phyloP scores from a whole-genome alignment of 2,113 vertebrate genomes.

The Cyprinodon brontotheroides region DNA sequence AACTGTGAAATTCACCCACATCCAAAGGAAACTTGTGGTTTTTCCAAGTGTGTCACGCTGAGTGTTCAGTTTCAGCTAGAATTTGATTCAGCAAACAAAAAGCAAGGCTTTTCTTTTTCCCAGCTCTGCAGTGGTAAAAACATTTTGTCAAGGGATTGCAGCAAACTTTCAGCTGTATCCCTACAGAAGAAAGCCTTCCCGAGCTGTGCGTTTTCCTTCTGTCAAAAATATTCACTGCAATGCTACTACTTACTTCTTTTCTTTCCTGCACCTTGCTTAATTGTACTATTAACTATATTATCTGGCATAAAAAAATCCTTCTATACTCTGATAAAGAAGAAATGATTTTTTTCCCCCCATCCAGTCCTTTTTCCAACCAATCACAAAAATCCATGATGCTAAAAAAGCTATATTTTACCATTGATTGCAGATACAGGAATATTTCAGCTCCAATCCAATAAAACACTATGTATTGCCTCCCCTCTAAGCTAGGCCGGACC shows the following conservation, averaged over 20 bases:
- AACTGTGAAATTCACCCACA: conserved; percentile 2
- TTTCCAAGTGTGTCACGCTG: conserved; percentile 2
- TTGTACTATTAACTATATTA: background rate
- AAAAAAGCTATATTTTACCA: background rate
- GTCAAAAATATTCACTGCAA: background rate
- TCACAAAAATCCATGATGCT: background rate
- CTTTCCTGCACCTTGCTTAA: background rate
- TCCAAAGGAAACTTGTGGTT: conserved; percentile 10
- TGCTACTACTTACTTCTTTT: conserved; percentile 1
- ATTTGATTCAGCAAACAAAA: conserved; percentile 5
- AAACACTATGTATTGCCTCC: background rate
- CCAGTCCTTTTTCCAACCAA: background rate
- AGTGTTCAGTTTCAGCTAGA: background rate
- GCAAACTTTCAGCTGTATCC: conserved; percentile 21
- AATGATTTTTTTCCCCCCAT: background rate
- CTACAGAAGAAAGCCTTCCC: conserved; percentile 34
- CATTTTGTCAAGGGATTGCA: conserved; percentile 4
- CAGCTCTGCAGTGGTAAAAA: conserved; percentile 12
- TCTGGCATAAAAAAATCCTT: background rate
- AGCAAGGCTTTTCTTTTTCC: conserved; percentile 7
- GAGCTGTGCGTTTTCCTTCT: conserved; percentile 13
- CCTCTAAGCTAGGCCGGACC: background rate
- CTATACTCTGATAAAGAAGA: background rate
- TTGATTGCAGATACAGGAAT: conserved; percentile 9
- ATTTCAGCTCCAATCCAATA: background rate